A percentile compares a stretch with the other conserved stretches of the same genome.
These are phyloP conservation scores for Eristalis pertinax DNA, from an alignment of 2,888 invertebrate species.

Conservation along the genomic window DNA sequence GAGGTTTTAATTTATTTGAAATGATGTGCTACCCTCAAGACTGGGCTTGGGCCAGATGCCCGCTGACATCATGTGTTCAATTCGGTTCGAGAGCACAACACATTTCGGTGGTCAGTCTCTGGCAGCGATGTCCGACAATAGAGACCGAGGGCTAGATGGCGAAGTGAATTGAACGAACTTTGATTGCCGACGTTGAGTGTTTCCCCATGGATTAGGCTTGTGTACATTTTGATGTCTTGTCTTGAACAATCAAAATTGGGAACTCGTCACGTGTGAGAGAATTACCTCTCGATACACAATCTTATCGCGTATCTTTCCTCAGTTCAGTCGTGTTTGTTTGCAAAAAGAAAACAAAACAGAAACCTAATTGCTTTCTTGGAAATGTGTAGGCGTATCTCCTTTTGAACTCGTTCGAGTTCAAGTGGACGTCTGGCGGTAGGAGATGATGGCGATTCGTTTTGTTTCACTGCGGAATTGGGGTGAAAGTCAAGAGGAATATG, in stretches of 20 bases:
- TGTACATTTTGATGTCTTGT: not conserved
- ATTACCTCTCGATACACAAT: not conserved
- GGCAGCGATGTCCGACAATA: too few species aligned
- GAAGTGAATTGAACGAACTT: not conserved
- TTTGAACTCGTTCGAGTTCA: not conserved
- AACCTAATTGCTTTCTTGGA: not conserved
- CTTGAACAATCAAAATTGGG: not conserved
- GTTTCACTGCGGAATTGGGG: not conserved
- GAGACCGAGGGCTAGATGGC: not conserved
- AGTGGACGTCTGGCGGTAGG: not conserved
- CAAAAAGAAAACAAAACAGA: not conserved
- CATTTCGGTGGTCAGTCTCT: not conserved
- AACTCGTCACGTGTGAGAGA: not conserved
- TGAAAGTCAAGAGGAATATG: not conserved
- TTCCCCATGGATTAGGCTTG: not conserved
- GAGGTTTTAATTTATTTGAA: constrained; percentile 8
- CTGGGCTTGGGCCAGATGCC: not conserved
- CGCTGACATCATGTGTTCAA: not conserved
- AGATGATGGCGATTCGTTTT: not conserved
- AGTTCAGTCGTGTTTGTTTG: not conserved
- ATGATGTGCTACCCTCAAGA: not conserved
- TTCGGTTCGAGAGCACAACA: not conserved
- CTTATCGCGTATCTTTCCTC: not conserved
- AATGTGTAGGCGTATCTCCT: not conserved
- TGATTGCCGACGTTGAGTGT: not conserved